phyloP scores from a whole-genome alignment of 2,113 vertebrate genomes.

The Paradoxurus hermaphroditus region DNA sequence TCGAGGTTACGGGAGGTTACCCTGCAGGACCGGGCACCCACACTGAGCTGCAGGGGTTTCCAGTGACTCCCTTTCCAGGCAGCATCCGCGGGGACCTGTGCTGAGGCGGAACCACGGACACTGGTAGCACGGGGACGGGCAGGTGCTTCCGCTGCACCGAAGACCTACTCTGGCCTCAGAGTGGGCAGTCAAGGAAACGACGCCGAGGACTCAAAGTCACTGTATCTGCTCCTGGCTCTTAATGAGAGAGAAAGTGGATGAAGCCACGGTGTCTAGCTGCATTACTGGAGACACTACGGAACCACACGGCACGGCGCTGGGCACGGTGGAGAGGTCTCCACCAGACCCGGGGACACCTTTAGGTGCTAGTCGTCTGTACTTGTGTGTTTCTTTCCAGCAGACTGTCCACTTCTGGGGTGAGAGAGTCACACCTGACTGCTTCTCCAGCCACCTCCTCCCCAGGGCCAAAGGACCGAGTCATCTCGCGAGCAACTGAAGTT shows the following conservation, averaged over 20 bases:
- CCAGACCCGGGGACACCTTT: not conserved
- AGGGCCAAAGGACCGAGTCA: not conserved
- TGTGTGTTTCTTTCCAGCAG: not conserved
- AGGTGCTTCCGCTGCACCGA: not conserved
- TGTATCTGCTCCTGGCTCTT: not conserved
- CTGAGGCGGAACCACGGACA: not conserved
- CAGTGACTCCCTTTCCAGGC: not conserved
- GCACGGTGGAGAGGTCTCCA: not conserved
- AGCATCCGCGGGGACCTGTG: not conserved
- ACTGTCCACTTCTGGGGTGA: not conserved
- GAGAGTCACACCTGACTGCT: not conserved
- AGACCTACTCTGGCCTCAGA: not conserved
- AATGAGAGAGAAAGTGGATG: not conserved
- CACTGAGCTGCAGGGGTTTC: not conserved
- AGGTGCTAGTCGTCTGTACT: not conserved
- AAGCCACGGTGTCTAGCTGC: not conserved
- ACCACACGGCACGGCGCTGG: too few species aligned
- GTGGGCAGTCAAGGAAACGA: not conserved
- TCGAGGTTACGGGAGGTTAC: not conserved
- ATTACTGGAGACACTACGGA: not conserved
- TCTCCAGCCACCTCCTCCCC: accelerated
- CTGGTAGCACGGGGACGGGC: not conserved
- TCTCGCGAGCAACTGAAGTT: not conserved
- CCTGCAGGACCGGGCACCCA: not conserved
- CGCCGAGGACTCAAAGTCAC: not conserved